A percentile compares a stretch with the other conserved stretches of the same genome.
Conservation (phyloP, 2,888 invertebrate genomes). For the Oithona nana region DNA sequence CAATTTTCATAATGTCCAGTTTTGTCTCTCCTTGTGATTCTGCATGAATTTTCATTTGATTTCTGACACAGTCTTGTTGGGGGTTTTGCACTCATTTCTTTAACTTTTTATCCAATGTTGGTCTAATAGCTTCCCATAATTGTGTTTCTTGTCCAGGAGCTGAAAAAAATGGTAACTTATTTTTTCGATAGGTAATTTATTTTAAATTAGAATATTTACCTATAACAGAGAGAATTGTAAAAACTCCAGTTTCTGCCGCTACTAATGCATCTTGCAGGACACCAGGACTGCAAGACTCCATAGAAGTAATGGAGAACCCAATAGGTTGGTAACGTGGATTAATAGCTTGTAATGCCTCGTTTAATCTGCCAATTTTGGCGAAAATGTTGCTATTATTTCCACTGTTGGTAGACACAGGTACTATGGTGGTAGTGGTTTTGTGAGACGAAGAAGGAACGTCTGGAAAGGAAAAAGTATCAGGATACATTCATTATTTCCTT, state of each 20-base stretch:
- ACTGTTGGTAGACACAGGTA: background rate
- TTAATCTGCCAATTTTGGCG: constrained; percentile 4
- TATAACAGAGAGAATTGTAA: constrained; percentile 10
- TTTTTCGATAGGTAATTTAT: background rate
- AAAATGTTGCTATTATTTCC: constrained; percentile 6
- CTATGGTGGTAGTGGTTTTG: background rate
- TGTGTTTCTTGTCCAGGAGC: constrained; percentile 12
- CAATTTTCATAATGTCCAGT: too few relatives aligned
- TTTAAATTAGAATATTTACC: constrained; percentile 2
- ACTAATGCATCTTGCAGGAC: constrained; percentile 7
- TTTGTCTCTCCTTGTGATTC: too few relatives aligned
- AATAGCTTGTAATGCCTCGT: constrained; percentile 7
- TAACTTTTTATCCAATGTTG: constrained; percentile 7
- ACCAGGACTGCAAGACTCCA: constrained; percentile 10
- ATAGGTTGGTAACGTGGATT: constrained; percentile 11
- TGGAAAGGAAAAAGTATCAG: too few relatives aligned
- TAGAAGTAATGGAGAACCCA: constrained; percentile 14
- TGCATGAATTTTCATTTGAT: too few relatives aligned
- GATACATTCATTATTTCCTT: too few relatives aligned
- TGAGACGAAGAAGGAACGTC: too few relatives aligned
- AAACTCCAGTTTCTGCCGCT: constrained; percentile 5
- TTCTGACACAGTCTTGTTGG: too few relatives aligned
- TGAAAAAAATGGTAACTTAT: background rate
- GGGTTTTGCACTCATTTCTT: too few relatives aligned
- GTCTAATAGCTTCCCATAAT: constrained; percentile 8